A percentile compares a stretch with the other conserved stretches of the same genome.
Evolutionary conservation across 2,888 invertebrate species (phyloP).

Genomic region (Ferdinandea cuprea): DNA sequence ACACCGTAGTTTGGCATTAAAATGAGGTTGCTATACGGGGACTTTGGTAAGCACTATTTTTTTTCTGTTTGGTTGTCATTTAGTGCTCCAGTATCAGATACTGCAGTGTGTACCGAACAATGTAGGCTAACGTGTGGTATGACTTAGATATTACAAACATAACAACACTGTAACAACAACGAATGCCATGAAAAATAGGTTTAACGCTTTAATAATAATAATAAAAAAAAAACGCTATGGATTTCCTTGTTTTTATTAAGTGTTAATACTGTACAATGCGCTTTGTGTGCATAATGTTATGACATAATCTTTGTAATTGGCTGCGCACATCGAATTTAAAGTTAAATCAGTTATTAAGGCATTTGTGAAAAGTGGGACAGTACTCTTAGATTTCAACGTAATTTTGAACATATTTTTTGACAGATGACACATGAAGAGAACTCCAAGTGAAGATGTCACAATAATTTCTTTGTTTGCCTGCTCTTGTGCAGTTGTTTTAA

Average conservation of each 20-base stretch:
- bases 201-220: constrained; percentile 14
- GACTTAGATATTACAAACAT: constrained; percentile 10
- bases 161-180: constrained; percentile 17
- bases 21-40: constrained; percentile 26
- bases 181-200: not conserved
- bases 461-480: no score
- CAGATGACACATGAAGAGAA: not conserved
- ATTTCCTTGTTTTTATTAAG: constrained; percentile 38
- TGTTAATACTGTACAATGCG: constrained; percentile 9
- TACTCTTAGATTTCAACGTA: not conserved
- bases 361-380: not conserved
- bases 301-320: constrained; percentile 39
- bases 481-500: no score
- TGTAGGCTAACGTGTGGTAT: constrained; percentile 31
- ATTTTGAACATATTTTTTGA: not conserved
- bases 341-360: not conserved
- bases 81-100: constrained; percentile 9
- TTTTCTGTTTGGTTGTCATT: constrained; percentile 5
- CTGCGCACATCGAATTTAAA: not conserved
- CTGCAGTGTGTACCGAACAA: constrained; percentile 10
- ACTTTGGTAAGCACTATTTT: no score
- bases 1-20: constrained; percentile 48
- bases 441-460: not conserved
- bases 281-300: constrained; percentile 6
- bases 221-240: constrained; percentile 11